phyloP scores from a whole-genome alignment of 2,888 invertebrate species.

The Cinara cedri region DNA sequence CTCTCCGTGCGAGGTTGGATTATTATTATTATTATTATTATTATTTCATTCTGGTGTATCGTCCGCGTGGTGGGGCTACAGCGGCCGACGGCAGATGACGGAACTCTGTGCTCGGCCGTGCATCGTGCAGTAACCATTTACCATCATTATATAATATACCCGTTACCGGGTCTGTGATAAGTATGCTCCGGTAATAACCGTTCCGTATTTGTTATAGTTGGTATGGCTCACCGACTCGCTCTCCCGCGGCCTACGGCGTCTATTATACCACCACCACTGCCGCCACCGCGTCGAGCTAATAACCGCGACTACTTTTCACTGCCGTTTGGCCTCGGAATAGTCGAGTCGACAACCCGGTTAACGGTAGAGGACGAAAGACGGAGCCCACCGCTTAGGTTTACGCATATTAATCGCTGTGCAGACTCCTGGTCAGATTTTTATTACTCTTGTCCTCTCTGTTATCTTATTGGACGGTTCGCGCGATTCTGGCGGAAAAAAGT shows the following conservation, averaged over 20 bases:
- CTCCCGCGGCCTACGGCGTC: not conserved
- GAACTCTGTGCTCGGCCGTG: not conserved
- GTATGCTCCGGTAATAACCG: not conserved
- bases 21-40: slow-evolving; percentile 37
- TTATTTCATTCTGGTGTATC: slow-evolving; percentile 32
- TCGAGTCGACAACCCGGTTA: slow-evolving; percentile 8
- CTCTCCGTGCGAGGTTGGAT: slow-evolving; percentile 39
- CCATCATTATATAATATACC: slow-evolving; percentile 1
- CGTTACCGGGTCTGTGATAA: slow-evolving; percentile 50
- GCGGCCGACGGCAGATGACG: slow-evolving; percentile 1
- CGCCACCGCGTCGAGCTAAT: not conserved
- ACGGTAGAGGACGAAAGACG: not conserved
- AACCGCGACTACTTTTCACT: not conserved
- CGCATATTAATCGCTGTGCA: too few species aligned
- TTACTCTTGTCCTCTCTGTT: too few species aligned
- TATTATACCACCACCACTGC: too few species aligned
- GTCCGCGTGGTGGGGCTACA: not conserved
- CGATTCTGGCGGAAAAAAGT: too few species aligned
- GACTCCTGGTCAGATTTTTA: too few species aligned
- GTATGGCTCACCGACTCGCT: not conserved
- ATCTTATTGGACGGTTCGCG: too few species aligned
- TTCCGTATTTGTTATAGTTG: not conserved
- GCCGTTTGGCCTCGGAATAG: slow-evolving; percentile 8
- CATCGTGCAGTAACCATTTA: slow-evolving; percentile 32
- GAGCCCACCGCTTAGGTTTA: too few species aligned